Evolutionary conservation across 2,797 vertebrate genomes (phyloP), one percentile per base, ranked within the genome.

Genomic region (Graptemys geographica): DNA sequence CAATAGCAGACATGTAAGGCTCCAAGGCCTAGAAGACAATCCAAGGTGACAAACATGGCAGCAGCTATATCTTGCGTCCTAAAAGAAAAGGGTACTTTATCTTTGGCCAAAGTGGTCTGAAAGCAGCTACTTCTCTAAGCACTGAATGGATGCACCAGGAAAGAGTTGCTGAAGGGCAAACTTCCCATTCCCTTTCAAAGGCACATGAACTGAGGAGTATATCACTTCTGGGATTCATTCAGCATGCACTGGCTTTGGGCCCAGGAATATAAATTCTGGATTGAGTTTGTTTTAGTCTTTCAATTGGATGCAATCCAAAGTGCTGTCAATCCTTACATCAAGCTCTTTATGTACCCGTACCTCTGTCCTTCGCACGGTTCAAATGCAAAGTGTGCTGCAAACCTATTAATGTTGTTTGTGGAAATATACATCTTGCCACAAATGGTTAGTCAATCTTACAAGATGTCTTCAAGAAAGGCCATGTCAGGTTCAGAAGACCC

Each of bases 211-310:
- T 74, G 83, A 96, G 88, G 84, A 96, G 91, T 93, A 90, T 91
- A 95, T 93, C 88, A 65, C 94, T 96, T 95, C 95, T 95, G 93
- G 89, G 94, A 97, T 93, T 87, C 95, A 90, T 95, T 95, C 95
- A 94, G 90, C 90, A 91, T 81, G 85, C 87, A 87, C 94, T 96
- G 96, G 94, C 95, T 18, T 21, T 25, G 0, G 83, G 92, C 96
- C 96, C 88, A 83, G 94, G 86, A 94, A 93, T 92, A 96, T 90
- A 96, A 96, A 95, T 92, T 94, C 85, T 76, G 79, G 93, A 91
- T 49, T 95, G 89, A 92, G 94, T 90, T 92, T 92, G 69, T 69
- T 94, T 95, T 92, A 96, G 89, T 91, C 95, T 93, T 84, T 90
- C 96, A 89, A 87, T 2, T 96, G 96, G 95, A 89, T 7, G 8